Evolutionary conservation across 2,797 vertebrate genomes (phyloP).

Genomic region (Aplochiton taeniatus): DNA sequence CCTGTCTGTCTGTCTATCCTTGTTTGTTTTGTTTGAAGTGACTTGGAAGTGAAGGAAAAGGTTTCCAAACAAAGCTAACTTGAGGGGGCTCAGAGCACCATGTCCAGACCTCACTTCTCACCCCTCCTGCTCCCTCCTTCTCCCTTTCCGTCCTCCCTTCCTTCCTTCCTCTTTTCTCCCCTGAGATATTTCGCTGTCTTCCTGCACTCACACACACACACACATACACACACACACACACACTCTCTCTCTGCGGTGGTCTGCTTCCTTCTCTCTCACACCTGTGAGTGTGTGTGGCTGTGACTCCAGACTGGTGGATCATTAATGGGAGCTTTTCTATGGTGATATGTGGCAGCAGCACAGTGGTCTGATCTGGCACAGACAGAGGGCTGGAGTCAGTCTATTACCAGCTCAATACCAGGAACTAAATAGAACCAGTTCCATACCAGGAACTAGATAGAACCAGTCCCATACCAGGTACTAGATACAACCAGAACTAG

Average conservation of each 20-base stretch:
- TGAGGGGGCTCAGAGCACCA: background rate
- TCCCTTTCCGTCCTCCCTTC: background rate
- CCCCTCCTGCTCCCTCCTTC: background rate
- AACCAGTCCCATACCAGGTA: no score
- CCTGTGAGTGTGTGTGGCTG: conserved; percentile 62
- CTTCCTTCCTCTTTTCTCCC: background rate
- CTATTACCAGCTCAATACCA: no score
- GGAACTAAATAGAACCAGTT: no score
- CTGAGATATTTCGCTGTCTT: background rate
- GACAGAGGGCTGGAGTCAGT: no score
- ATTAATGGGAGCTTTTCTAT: background rate
- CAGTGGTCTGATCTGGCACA: no score
- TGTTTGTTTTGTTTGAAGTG: no score
- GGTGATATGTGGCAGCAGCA: no score
- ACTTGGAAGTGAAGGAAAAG: no score
- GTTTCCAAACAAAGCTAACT: background rate
- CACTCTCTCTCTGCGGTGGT: background rate
- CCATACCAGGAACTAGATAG: no score
- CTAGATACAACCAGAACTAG: no score
- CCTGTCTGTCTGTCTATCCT: no score
- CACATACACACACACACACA: background rate
- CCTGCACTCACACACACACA: background rate
- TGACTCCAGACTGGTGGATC: background rate
- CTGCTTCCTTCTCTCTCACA: conserved; percentile 38
- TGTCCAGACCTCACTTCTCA: background rate